Conservation (phyloP, 2,113 vertebrate species). For the Percopsis transmontana region DNA sequence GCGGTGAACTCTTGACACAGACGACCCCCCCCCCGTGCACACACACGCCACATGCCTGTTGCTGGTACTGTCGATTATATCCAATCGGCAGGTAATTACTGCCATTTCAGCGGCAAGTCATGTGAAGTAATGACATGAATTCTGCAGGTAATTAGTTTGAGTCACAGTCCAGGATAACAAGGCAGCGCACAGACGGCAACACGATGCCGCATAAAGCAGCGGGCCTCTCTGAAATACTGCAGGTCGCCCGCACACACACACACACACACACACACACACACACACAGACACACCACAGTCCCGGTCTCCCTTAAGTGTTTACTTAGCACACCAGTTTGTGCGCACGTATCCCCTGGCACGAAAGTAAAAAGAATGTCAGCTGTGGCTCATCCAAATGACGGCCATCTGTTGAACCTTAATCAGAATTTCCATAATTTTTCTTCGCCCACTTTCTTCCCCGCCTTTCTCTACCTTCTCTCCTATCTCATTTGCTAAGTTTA, state of each 20-base stretch:
- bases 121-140: slow-evolving; percentile 63
- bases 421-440: slow-evolving; percentile 63
- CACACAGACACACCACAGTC: background rate
- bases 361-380: slow-evolving; percentile 47
- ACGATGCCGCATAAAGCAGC: slow-evolving; percentile 28
- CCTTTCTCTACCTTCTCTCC: slow-evolving; percentile 12
- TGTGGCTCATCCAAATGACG: slow-evolving; percentile 52
- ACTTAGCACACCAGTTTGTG: slow-evolving; percentile 20
- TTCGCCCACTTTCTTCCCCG: slow-evolving; percentile 28
- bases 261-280: slow-evolving; percentile 11
- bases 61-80: slow-evolving; percentile 63
- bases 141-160: slow-evolving; percentile 70
- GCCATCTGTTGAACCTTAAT: slow-evolving; percentile 70
- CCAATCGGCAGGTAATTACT: slow-evolving; percentile 71
- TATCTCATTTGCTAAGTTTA: slow-evolving; percentile 49
- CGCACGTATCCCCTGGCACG: slow-evolving; percentile 34
- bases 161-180: slow-evolving; percentile 44
- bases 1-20: slow-evolving; percentile 25
- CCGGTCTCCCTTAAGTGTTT: slow-evolving; percentile 34
- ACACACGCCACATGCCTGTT: slow-evolving; percentile 24
- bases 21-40: too few relatives aligned
- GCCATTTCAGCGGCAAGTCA: slow-evolving; percentile 60
- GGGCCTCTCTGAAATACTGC: slow-evolving; percentile 34
- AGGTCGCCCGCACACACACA: background rate
- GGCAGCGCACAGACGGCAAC: slow-evolving; percentile 38